Evolutionary conservation across 1,140 invertebrate species (phyloP).

Genomic region (Anagrus nilaparvatae): DNA sequence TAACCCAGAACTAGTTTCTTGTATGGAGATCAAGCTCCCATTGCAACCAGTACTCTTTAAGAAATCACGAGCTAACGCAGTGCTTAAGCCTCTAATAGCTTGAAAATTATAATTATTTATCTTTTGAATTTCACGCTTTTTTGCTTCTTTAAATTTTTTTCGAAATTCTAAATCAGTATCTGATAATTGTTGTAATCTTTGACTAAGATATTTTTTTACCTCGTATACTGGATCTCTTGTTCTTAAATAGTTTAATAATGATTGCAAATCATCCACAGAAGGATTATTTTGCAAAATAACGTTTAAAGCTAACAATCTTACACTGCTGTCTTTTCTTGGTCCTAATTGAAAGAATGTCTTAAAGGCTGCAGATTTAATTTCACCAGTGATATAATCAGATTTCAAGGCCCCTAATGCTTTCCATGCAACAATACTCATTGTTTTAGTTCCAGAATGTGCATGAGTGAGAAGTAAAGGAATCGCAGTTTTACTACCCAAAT

Average conservation of each 20-base stretch:
- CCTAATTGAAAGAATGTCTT: constrained; percentile 56
- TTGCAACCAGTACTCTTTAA: constrained; percentile 51
- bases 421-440: constrained; percentile 52
- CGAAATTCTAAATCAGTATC: constrained; percentile 42
- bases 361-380: constrained; percentile 41
- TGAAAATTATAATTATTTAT: constrained; percentile 59
- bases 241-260: constrained; percentile 47
- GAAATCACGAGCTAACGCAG: constrained; percentile 54
- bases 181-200: constrained; percentile 51
- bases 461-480: constrained; percentile 49
- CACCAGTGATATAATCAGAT: constrained; percentile 28
- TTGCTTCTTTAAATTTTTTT: constrained; percentile 32
- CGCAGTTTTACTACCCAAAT: constrained; percentile 48
- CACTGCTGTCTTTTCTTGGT: constrained; percentile 56
- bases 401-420: constrained; percentile 52
- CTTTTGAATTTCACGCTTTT: constrained; percentile 30
- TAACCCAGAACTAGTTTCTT: constrained; percentile 63
- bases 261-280: constrained; percentile 43
- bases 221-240: constrained; percentile 49
- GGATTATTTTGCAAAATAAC: constrained; percentile 52
- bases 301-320: constrained; percentile 60
- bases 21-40: constrained; percentile 60
- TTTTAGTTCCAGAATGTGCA: constrained; percentile 40
- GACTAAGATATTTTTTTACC: constrained; percentile 55
- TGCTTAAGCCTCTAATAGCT: constrained; percentile 58